Evolutionary conservation across 2,113 vertebrate genomes (phyloP).

Genomic region (Siniperca chuatsi): DNA sequence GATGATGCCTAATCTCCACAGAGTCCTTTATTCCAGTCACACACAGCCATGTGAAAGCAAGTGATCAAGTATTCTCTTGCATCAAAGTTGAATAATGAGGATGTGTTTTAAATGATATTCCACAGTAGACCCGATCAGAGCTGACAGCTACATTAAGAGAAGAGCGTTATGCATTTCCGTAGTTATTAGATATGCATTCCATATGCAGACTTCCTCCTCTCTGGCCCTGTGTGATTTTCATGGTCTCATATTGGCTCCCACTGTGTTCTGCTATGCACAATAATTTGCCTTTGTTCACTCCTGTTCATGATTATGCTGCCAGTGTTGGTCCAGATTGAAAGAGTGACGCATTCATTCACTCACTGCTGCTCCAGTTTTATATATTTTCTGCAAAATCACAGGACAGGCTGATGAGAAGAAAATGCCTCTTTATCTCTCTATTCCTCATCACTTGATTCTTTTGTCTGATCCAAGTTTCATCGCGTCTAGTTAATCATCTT

Average conservation of each 20-base stretch:
- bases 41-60: slow-evolving; percentile 37
- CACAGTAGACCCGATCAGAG: slow-evolving; percentile 33
- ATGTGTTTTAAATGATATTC: slow-evolving; percentile 61
- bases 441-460: slow-evolving; percentile 24
- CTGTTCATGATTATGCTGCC: slow-evolving; percentile 15
- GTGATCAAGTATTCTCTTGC: slow-evolving; percentile 69
- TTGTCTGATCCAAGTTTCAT: slow-evolving; percentile 43
- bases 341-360: slow-evolving; percentile 4
- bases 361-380: slow-evolving; percentile 5
- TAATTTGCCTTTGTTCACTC: slow-evolving; percentile 19
- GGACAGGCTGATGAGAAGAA: neutral
- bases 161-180: slow-evolving; percentile 31
- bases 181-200: slow-evolving; percentile 40
- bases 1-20: slow-evolving; percentile 56
- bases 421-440: slow-evolving; percentile 1
- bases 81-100: slow-evolving; percentile 70
- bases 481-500: slow-evolving; percentile 47
- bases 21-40: slow-evolving; percentile 40
- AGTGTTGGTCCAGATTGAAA: slow-evolving; percentile 10
- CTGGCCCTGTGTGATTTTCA: slow-evolving; percentile 10
- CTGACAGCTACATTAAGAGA: slow-evolving; percentile 50
- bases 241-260: neutral
- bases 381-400: slow-evolving; percentile 4
- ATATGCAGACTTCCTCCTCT: slow-evolving; percentile 4
- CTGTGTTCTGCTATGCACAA: slow-evolving; percentile 15